Evolutionary conservation across 2,888 invertebrate genomes (phyloP), one percentile per base, ranked within the genome.

Genomic region (Dicycla oo): DNA sequence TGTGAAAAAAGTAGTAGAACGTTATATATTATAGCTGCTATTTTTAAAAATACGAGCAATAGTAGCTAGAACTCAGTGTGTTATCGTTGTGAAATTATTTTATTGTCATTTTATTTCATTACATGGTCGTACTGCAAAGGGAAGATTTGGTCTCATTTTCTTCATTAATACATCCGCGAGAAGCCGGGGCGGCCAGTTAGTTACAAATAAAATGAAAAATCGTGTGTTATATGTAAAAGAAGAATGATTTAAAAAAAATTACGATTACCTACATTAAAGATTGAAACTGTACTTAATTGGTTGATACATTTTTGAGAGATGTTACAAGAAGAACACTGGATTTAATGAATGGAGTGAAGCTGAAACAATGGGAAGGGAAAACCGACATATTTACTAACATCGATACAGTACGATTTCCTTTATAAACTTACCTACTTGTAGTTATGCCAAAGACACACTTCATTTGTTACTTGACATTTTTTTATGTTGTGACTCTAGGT

Each of bases 371-470:
- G 60, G 4, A 45, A n/a, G 30, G 15, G 38, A 15, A 60, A 58
- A n/a, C 23, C 54, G 51, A 1, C 2, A 13, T 60, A 57, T 75
- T 80, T 68, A 75, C 67, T 49, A 68, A 80, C 26, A 78, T 26
- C 0, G 13, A 54, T 3, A n/a, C 78, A 34, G 62, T 40, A 53
- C 23, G 20, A 77, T 53, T 54, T 70, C 34, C 53, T 58, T 51
- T 57, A 57, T 34, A 60, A 73, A 63, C 23, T 51, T 20, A 11
- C 43, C 7, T 30, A 34, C 0, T 34, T 4, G 6, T 3, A 60
- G 34, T 30, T 40, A 20, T 38, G 10, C 15, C 18, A 58, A 75
- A 62, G 15, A 61, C 3, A 15, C 26, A 53, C 8, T 53, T 53
- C 15, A 26, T 26, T 53, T 53, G 15, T 15, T 6, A 34, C 34